Base-by-base conservation (phyloP, 2,888 invertebrate genomes). In the Drosophila rellima region DNA sequence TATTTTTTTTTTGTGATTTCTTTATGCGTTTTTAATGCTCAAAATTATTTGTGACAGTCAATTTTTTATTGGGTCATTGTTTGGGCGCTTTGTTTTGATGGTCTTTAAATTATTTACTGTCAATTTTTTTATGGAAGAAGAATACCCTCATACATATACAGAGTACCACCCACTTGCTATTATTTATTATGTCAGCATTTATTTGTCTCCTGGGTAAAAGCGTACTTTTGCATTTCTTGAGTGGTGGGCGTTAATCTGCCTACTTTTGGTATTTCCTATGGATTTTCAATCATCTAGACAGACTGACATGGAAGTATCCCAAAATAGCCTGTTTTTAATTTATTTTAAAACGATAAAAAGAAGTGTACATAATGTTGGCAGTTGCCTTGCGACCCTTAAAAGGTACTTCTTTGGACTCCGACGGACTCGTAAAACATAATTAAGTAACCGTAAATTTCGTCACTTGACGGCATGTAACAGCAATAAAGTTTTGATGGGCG, bases 401-500 rank as follows among this genome's bases (percentile, higher is more conserved):
- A 48, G 31, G 13, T 20, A 42, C 17, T 37, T 42, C 35, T n/a
- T n/a, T 6, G 44, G 20, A 17, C 26, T 45, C 8, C 37, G 37
- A 20, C n/a, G n/a, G n/a, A 55, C 55, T 17, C 59, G 65, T 70
- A 57, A 77, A 87, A 78, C 72, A 61, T 79, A 79, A 82, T 82
- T 88, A 84, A 65, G 70, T 55, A 88, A 63, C 61, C 71, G 65
- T 65, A 73, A 81, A 75, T 72, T 84, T 59, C 64, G 64, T 64
- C 74, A 79, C 70, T 62, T 77, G 74, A 65, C 80, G 62, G 63
- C 60, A 54, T 57, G 51, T 68, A 54, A 60, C 18, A 18, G 54
- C 52, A 40, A 61, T 68, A 61, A 73, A 78, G 13, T 51, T 73
- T 61, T 55, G 60, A 74, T 74, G 69, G 20, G 47, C 33, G 26